A percentile compares a stretch with the other conserved stretches of the same genome.
Evolutionary conservation across 2,797 vertebrate species (phyloP).

Genomic region (Lycodopsis pacificus): DNA sequence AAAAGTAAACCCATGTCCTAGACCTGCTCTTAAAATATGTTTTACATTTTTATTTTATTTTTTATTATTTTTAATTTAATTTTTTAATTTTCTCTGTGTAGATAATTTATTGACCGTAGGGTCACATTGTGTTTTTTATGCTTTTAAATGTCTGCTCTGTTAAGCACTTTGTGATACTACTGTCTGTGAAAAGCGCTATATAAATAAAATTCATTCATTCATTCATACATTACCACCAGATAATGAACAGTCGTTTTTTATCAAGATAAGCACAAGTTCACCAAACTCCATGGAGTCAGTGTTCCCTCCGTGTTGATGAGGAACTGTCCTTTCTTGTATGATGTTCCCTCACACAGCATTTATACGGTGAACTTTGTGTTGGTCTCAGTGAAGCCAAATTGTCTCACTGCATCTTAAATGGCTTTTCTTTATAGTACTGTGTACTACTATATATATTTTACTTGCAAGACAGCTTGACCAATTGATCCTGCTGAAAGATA

Average conservation of each 20-base stretch:
- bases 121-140: too few relatives aligned
- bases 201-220: too few relatives aligned
- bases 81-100: too few relatives aligned
- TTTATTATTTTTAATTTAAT: too few relatives aligned
- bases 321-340: conserved; percentile 18
- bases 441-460: neutral
- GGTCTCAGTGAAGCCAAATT: conserved; percentile 6
- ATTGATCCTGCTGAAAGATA: conserved; percentile 21
- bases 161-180: too few relatives aligned
- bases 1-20: too few relatives aligned
- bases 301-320: neutral
- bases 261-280: conserved; percentile 4
- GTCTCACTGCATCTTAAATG: conserved; percentile 30
- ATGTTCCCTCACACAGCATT: conserved; percentile 2
- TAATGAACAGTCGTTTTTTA: conserved; percentile 27
- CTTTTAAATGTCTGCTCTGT: too few relatives aligned
- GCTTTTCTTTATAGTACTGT: neutral
- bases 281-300: conserved; percentile 5
- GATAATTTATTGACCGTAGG: too few relatives aligned
- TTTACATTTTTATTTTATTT: too few relatives aligned
- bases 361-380: conserved; percentile 18
- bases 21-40: too few relatives aligned
- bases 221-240: conserved; percentile 14
- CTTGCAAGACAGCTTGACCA: neutral
- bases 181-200: too few relatives aligned